Base-by-base conservation (phyloP, 2,888 invertebrate species). In the Drosophila mayaguana region DNA sequence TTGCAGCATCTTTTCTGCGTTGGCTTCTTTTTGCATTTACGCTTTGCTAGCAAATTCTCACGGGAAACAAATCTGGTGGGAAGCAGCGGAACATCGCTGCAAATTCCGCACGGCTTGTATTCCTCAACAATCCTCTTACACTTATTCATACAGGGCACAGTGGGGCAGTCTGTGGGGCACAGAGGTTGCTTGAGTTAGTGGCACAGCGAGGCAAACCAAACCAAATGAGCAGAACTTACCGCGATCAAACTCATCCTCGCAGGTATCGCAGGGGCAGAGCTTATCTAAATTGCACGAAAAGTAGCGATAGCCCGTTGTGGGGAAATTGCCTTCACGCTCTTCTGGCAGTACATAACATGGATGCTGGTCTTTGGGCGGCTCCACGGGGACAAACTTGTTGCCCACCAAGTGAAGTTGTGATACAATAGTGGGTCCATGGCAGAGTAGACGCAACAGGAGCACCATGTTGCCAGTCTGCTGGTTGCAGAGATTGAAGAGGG, bases 401-500 rank as follows among this genome's bases (percentile, higher is more conserved):
- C 65, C 66, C 20, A 38, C 8, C n/a, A 22, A 34, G 0, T 11
- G 81, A 12, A 92, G 92, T 9, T 85, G 75, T 0, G 91, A 91
- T 0, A 92, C 90, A 25, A 92, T 90, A 0, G 88, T 72, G 1
- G 92, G 92, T 1, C 92, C 92, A 81, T 92, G 90, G 51, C 92
- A 92, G 3, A 91, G 85, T 4, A 93, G 64, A 2, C 92, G 87
- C 70, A 92, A 81, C n/a, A 92, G 80, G 3, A 93, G 55, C 11
- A 92, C 90, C 20, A 92, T 80, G 63, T 92, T 92, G 3, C 92
- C 92, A 0, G 92, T 91, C 68, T 91, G 91, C 36, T 82, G 68
- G 18, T 78, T 73, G 38, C 85, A 90, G 50, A 90, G 78, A 76
- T 92, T 92, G 45, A 90, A 91, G 0, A 92, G 63, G 0, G 92